Conservation (phyloP, 2,888 invertebrate species). For the Orchesella flavescens region DNA sequence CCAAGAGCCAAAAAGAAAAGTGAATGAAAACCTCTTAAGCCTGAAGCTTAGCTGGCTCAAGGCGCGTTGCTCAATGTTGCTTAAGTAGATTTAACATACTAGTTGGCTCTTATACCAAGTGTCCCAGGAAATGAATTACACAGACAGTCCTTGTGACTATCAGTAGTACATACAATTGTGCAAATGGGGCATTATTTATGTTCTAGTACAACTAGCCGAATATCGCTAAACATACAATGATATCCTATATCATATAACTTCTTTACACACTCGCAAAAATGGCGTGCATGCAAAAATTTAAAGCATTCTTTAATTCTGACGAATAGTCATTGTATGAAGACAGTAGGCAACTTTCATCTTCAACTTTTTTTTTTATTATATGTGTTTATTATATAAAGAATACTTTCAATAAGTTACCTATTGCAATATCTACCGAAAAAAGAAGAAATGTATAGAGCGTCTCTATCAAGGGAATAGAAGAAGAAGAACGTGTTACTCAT, state of each 20-base stretch:
- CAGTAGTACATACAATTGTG: slow-evolving; percentile 33
- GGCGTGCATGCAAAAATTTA: background rate
- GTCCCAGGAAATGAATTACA: background rate
- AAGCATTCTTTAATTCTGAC: background rate
- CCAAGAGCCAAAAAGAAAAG: slow-evolving; percentile 65
- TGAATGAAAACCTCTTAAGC: slow-evolving; percentile 63
- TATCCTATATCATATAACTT: background rate
- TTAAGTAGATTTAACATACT: slow-evolving; percentile 62
- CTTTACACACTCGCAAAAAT: background rate
- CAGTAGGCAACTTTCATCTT: background rate
- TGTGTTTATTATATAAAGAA: background rate
- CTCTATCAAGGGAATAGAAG: background rate
- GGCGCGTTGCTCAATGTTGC: slow-evolving; percentile 60
- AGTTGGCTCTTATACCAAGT: slow-evolving; percentile 43
- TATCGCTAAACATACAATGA: background rate
- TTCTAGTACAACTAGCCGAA: background rate
- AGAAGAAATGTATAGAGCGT: too few relatives aligned
- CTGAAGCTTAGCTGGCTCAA: slow-evolving; percentile 62
- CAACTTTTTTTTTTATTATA: background rate
- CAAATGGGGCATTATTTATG: slow-evolving; percentile 48
- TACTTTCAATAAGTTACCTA: background rate
- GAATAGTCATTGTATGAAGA: background rate
- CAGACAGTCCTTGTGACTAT: background rate
- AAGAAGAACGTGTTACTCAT: background rate
- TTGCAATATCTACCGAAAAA: too few relatives aligned